Base-by-base conservation (phyloP, 2,888 invertebrate species). In the Amorpha juglandis region DNA sequence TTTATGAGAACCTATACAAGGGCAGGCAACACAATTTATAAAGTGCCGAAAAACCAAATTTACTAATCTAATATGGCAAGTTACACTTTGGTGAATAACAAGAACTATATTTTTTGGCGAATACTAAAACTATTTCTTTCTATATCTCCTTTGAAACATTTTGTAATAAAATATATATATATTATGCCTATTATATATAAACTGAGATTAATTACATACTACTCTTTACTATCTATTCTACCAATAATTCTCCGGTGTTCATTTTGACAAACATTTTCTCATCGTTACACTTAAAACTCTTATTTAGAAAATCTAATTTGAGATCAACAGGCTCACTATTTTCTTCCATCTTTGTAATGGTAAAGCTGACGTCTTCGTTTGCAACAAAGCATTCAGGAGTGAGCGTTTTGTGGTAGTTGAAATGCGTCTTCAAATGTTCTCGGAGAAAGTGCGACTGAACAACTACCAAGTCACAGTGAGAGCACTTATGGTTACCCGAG, bases 381-480 rank as follows among this genome's bases (percentile, higher is more conserved):
- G 94, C 94, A 78, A 94, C 94, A 78, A 91, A 95, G 76, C 95
- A 95, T 78, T 95, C 95, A 0, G 95, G 92, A 67, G 87, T 91
- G 47, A 93, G 80, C 67, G 88, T 89, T 81, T 95, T 95, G 77
- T 94, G 94, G 67, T 93, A 93, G 74, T 88, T 88, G 81, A 98
- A 97, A 85, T 98, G 98, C 64, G 97, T 93, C 80, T 96, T 96
- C 51, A 95, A 94, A 86, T 98, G 98, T 76, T 97, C 97, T 52
- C 96, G 94, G 47, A 98, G 90, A 72, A 96, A 95, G 78, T 96
- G 95, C 67, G 95, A 95, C 77, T 97, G 96, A 4, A 95, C 94
- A 35, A 96, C 96, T 33, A 96, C 96, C 83, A 97, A 96, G 88
- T 97, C 97, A 86, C 98, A 98, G 83, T 96, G 96, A 27, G 96